A percentile compares a stretch with the other conserved stretches of the same genome.
These are phyloP conservation scores for Nannospalax galili DNA, from an alignment of 2,113 vertebrate genomes.

Conservation along the genomic window DNA sequence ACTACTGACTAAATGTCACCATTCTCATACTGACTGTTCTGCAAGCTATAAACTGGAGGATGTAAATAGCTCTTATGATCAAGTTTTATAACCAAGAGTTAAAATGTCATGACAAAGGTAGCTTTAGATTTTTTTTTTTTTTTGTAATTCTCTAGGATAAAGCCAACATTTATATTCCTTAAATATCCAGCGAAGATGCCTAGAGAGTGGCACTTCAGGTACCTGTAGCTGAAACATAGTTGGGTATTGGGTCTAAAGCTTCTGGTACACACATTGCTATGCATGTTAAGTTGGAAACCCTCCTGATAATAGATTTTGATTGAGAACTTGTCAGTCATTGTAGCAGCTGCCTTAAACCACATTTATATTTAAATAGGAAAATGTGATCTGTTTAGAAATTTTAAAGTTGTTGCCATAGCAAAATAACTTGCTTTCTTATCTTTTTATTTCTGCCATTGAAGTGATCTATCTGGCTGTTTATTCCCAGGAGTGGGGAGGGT, in stretches of 20 bases:
- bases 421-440: conserved; percentile 76
- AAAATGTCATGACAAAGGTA: conserved; percentile 1
- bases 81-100: conserved; percentile 28
- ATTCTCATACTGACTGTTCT: conserved; percentile 2
- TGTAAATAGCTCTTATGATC: not conserved
- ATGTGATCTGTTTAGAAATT: conserved; percentile 82
- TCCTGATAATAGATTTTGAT: conserved; percentile 73
- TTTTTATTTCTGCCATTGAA: conserved; percentile 77
- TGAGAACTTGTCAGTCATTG: conserved; percentile 78
- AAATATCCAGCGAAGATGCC: conserved; percentile 4
- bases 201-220: conserved; percentile 8
- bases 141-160: conserved; percentile 13
- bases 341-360: conserved; percentile 76
- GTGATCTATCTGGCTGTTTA: conserved; percentile 74
- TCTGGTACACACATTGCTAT: conserved; percentile 72
- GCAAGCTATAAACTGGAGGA: not conserved
- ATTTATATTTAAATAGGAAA: conserved; percentile 83
- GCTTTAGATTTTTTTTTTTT: not conserved
- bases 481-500: conserved; percentile 60
- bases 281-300: conserved; percentile 58
- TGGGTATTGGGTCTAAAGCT: conserved; percentile 55
- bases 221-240: conserved; percentile 52
- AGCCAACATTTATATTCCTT: conserved; percentile 10
- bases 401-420: conserved; percentile 81
- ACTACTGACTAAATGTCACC: not conserved